Base-by-base conservation (phyloP, 2,888 invertebrate species). In the Cerceris rybyensis region DNA sequence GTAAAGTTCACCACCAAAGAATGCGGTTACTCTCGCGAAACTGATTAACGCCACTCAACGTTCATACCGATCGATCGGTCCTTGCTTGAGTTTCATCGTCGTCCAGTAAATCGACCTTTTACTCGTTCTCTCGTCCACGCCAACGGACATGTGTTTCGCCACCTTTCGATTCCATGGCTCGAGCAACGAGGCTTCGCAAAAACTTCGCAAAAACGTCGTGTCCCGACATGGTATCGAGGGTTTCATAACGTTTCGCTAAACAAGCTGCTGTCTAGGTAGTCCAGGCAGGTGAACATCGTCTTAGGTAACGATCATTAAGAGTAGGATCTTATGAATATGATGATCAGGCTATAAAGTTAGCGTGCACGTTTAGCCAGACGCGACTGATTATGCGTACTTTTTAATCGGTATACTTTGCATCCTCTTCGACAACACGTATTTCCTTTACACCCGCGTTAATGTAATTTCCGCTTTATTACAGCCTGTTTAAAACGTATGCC, bases 301-400 rank as follows among this genome's bases (percentile, higher is more conserved):
- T 46, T 61, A 43, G 60, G 41, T n/a, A 55, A 73, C 55, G 39
- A 16, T 43, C 55, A 55, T 58, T 63, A 70, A 7, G 11, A 39
- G 7, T 14, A 6, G 68, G 2, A 39, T 39, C 68, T 79, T 73
- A 69, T 66, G 65, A 75, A 73, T 81, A 75, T 50, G 72, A 78
- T 73, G 66, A 68, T 78, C 13, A 17, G 13, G 41, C 50, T 41
- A 57, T 68, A 67, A 58, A 63, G 9, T 60, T 64, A 49, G 13
- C 7, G 54, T 14, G 41, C 13, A 60, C n/a, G 49, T 57, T 52
- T 50, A 60, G 46, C 49, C 43, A 58, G 49, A 55, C 39, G 14
- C 28, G 17, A 54, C 46, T 76, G 72, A 73, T 80, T 70, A 70
- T 46, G 54, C n/a, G 16, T 57, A 69, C 42, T 72, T 28, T 72